These are phyloP conservation scores for Gyrodactylus salaris DNA, from an alignment of 1,140 invertebrate genomes.

Conservation along the genomic window DNA sequence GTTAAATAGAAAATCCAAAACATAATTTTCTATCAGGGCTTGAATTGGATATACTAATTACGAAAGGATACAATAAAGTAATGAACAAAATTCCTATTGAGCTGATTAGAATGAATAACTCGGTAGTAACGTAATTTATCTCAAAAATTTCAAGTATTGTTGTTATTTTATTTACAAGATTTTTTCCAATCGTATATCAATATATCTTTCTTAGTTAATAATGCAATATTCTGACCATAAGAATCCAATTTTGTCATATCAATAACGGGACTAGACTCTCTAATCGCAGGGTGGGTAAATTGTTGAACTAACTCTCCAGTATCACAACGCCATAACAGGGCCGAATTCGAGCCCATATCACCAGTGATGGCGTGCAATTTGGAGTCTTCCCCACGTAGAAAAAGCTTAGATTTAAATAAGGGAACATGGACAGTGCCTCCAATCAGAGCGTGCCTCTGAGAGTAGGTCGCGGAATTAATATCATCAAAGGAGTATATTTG, in stretches of 20 bases:
- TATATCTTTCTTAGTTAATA: neutral
- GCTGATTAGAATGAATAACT: too few relatives aligned
- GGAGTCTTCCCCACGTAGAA: neutral
- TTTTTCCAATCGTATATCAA: neutral
- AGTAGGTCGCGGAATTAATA: neutral
- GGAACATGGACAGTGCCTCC: neutral
- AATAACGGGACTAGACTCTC: neutral
- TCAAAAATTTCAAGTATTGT: too few relatives aligned
- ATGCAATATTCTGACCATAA: neutral
- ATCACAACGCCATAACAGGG: neutral
- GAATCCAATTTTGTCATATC: neutral
- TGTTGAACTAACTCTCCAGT: neutral
- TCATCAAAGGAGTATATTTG: neutral
- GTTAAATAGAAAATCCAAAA: too few relatives aligned
- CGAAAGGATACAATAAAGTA: too few relatives aligned
- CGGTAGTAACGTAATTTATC: too few relatives aligned
- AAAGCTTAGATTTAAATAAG: neutral
- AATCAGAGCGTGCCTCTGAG: neutral
- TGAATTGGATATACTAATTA: too few relatives aligned
- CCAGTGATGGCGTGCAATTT: neutral
- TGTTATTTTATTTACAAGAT: neutral
- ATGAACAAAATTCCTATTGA: too few relatives aligned
- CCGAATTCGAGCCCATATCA: neutral
- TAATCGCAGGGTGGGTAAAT: neutral
- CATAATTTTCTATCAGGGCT: too few relatives aligned